These are phyloP conservation scores for Morpho deidamia DNA, from an alignment of 2,888 invertebrate genomes.

Conservation along the genomic window DNA sequence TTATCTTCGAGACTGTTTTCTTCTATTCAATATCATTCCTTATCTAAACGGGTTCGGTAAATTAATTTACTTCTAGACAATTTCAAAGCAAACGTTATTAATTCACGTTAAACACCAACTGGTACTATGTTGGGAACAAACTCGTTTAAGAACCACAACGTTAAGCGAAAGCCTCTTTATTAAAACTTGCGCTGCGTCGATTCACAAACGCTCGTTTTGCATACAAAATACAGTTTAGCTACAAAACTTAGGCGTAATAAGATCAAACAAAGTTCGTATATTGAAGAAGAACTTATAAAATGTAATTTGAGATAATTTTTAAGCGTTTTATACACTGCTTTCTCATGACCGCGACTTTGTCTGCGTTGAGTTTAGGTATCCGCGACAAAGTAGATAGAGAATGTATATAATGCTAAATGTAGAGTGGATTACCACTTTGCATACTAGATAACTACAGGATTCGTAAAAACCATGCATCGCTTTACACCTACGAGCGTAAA, in stretches of 20 bases:
- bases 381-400: too few relatives aligned
- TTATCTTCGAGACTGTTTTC: too few relatives aligned
- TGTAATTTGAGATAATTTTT: not conserved
- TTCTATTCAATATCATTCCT: too few relatives aligned
- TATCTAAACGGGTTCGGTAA: too few relatives aligned
- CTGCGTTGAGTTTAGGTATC: too few relatives aligned
- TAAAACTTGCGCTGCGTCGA: conserved; percentile 6
- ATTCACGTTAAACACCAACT: not conserved
- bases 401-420: too few relatives aligned
- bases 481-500: too few relatives aligned
- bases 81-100: not conserved
- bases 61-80: not conserved
- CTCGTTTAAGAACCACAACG: not conserved
- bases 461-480: too few relatives aligned
- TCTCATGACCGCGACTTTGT: too few relatives aligned
- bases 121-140: not conserved
- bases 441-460: too few relatives aligned
- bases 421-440: too few relatives aligned
- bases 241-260: conserved; percentile 3
- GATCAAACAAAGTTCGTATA: conserved; percentile 5
- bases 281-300: not conserved
- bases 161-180: conserved; percentile 7
- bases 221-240: conserved; percentile 16
- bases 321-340: too few relatives aligned
- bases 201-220: conserved; percentile 17